Evolutionary conservation across 2,797 vertebrate species (phyloP).

Genomic region (Staurois parvus): DNA sequence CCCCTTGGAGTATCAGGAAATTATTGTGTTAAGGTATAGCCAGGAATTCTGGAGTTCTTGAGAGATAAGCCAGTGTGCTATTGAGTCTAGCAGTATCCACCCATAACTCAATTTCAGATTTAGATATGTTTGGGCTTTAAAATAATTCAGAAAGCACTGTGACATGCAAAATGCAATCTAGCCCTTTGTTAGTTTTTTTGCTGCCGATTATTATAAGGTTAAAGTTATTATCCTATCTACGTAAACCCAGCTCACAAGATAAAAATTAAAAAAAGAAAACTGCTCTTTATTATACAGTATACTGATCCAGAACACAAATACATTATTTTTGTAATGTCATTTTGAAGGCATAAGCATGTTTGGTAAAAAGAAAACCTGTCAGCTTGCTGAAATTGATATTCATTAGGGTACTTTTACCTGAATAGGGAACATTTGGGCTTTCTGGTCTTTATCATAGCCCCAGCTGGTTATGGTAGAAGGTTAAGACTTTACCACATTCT

Average conservation of each 20-base stretch:
- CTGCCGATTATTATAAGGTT: neutral
- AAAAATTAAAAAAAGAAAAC: neutral
- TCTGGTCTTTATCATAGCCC: conserved; percentile 82
- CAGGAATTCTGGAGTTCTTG: neutral
- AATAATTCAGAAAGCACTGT: neutral
- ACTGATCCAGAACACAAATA: neutral
- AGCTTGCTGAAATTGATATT: conserved; percentile 83
- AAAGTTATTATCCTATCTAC: neutral
- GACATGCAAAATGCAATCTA: neutral
- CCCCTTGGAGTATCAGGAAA: neutral
- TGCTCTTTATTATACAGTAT: neutral
- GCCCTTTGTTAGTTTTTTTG: neutral
- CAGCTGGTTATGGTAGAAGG: conserved; percentile 86
- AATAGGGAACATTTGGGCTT: conserved; percentile 84
- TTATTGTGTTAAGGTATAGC: neutral
- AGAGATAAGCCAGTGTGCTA: neutral
- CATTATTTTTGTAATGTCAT: conserved; percentile 26
- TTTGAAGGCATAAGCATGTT: conserved; percentile 7
- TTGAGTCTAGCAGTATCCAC: neutral
- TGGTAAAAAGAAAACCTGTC: conserved; percentile 67
- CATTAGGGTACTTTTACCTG: conserved; percentile 80
- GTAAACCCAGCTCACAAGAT: neutral
- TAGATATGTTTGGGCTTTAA: neutral
- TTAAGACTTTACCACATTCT: conserved; percentile 85
- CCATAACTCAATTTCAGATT: neutral